A percentile compares a stretch with the other conserved stretches of the same genome.
These are phyloP conservation scores for Chrysomela aeneicollis DNA, from an alignment of 2,888 invertebrate species.

Conservation along the genomic window DNA sequence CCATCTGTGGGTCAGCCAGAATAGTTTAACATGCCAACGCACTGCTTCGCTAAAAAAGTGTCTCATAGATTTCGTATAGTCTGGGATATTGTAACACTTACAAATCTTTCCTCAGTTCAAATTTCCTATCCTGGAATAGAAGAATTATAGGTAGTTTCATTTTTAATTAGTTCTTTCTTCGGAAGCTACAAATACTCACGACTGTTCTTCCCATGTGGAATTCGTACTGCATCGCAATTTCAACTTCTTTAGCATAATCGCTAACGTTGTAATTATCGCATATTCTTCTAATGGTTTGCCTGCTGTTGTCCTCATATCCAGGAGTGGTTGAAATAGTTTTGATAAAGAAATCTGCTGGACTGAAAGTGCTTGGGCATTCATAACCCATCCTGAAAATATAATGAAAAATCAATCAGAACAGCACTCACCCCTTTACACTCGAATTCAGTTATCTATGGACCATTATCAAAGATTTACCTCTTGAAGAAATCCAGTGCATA, in stretches of 20 bases:
- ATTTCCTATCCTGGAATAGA: slow-evolving; percentile 41
- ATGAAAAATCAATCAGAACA: too few species aligned
- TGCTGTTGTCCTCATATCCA: slow-evolving; percentile 76
- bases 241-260: slow-evolving; percentile 78
- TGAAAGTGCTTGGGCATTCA: slow-evolving; percentile 81
- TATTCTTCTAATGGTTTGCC: slow-evolving; percentile 73
- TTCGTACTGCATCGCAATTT: slow-evolving; percentile 77
- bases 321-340: slow-evolving; percentile 82
- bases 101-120: slow-evolving; percentile 46
- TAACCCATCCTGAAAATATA: slow-evolving; percentile 69
- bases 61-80: neutral
- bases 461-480: too few species aligned
- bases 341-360: slow-evolving; percentile 91
- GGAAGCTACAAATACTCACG: slow-evolving; percentile 58
- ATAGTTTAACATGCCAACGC: slow-evolving; percentile 75
- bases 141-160: neutral
- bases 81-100: slow-evolving; percentile 38
- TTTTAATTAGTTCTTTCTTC: too few species aligned
- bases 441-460: too few species aligned
- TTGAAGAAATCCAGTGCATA: slow-evolving; percentile 75
- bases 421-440: too few species aligned
- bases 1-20: slow-evolving; percentile 79
- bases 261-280: slow-evolving; percentile 83
- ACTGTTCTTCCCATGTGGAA: slow-evolving; percentile 70
- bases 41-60: slow-evolving; percentile 66